phyloP scores from a whole-genome alignment of 1,140 invertebrate species.

The Whitmania pigra region DNA sequence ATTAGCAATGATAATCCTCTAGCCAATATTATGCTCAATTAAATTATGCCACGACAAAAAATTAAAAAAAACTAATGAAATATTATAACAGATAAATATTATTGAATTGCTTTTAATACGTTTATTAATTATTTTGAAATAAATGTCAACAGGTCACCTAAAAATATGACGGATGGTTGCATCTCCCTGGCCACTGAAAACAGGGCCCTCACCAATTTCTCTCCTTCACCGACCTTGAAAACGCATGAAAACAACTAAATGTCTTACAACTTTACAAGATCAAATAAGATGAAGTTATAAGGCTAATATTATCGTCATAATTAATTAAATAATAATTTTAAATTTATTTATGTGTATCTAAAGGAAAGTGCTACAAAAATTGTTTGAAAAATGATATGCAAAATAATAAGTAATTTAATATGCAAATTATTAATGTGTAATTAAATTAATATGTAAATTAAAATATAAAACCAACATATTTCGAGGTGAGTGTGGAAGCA shows the following conservation, averaged over 20 bases:
- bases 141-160: constrained; percentile 41
- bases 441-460: not conserved
- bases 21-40: not conserved
- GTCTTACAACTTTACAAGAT: too few species aligned
- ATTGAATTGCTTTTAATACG: not conserved
- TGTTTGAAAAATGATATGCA: not conserved
- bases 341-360: too few species aligned
- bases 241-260: too few species aligned
- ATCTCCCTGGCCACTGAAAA: constrained; percentile 84
- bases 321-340: not conserved
- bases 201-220: constrained; percentile 86
- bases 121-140: not conserved
- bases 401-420: not conserved
- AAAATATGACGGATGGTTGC: constrained; percentile 59
- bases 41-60: too few species aligned
- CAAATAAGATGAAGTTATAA: not conserved
- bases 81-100: not conserved
- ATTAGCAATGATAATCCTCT: not conserved
- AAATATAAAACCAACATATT: constrained; percentile 47
- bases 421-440: not conserved
- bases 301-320: too few species aligned
- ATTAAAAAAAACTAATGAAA: not conserved
- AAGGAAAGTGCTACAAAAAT: not conserved
- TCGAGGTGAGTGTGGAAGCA: constrained; percentile 88
- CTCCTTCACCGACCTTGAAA: constrained; percentile 75